These are phyloP conservation scores for Bostrychus sinensis DNA, from an alignment of 2,113 vertebrate species.

Conservation along the genomic window DNA sequence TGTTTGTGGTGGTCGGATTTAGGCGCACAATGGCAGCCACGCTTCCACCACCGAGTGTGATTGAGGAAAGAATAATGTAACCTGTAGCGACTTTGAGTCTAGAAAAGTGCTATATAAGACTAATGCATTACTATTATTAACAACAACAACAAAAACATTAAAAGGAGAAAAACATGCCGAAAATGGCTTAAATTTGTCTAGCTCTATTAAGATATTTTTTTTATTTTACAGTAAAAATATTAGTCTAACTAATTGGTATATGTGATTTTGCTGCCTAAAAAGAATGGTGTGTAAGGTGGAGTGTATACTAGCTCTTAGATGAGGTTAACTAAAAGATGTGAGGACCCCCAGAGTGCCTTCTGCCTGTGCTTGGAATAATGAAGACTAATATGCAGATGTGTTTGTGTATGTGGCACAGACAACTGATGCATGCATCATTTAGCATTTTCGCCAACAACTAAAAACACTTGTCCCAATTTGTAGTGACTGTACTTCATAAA, in stretches of 20 bases:
- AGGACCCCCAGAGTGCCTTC: slow-evolving; percentile 42
- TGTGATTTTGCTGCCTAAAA: slow-evolving; percentile 30
- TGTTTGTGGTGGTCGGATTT: too few species aligned
- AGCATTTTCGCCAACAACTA: background rate
- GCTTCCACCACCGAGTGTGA: too few species aligned
- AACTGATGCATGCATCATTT: slow-evolving; percentile 33
- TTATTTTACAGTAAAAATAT: background rate
- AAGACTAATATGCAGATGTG: slow-evolving; percentile 48
- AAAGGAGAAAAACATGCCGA: too few species aligned
- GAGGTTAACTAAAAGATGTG: slow-evolving; percentile 49
- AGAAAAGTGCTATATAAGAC: too few species aligned
- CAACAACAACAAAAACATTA: too few species aligned
- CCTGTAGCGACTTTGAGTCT: too few species aligned
- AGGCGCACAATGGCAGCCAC: too few species aligned
- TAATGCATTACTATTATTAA: too few species aligned
- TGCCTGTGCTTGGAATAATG: slow-evolving; percentile 51
- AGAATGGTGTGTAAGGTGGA: slow-evolving; percentile 20
- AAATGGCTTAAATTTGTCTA: too few species aligned
- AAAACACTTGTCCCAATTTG: background rate
- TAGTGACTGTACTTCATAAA: too few species aligned
- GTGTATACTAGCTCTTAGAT: slow-evolving; percentile 29
- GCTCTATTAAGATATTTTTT: too few species aligned
- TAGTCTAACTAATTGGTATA: background rate
- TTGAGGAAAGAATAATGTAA: too few species aligned
- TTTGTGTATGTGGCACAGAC: background rate